Evolutionary conservation across 2,888 invertebrate genomes (phyloP), one percentile per base, ranked within the genome.

Genomic region (Endomychus coccineus): DNA sequence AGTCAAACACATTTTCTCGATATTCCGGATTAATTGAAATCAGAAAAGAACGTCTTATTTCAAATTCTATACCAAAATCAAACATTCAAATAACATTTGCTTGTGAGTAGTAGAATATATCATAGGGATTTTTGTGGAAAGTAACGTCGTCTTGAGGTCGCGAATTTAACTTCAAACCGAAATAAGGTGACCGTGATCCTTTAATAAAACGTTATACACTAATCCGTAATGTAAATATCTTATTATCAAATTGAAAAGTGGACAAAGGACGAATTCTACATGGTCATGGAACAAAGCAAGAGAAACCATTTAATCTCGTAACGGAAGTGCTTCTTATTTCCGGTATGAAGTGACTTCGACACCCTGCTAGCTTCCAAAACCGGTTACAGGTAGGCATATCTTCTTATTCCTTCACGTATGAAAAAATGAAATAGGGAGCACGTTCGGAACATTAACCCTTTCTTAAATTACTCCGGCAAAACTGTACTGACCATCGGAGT

Each of bases 241-340:
- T 22, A 6, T 16, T 12, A 11, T 5, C 9, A 21, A 10, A 6
- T 19, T 17, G 11, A 12, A 13, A 23, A 31, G 23, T 39, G 42
- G 42, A 46, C 46, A 48, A 48, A 34, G 30, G 42, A 27, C 40
- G 33, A 37, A 49, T 49, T 49, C 29, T 29, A 36, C 42, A 46
- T 40, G 49, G 49, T 43, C 44, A 36, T 30, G 28, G 27, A 40
- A 40, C 40, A 40, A 39, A 16, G 40, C 31, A 30, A 30, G 32
- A 48, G 48, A 51, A 52, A 50, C 50, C 51, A 50, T 50, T 50
- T 51, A 51, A 51, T 54, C 52, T 50, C 46, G 42, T 33, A 52
- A 48, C 51, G 54, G 54, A 54, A 54, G 54, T 48, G 45, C 43
- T 44, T 43, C 52, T 47, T 49, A 45, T 52, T 54, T 54, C 54